Base-by-base conservation (phyloP, 2,888 invertebrate genomes). In the Hylaea fasciaria region DNA sequence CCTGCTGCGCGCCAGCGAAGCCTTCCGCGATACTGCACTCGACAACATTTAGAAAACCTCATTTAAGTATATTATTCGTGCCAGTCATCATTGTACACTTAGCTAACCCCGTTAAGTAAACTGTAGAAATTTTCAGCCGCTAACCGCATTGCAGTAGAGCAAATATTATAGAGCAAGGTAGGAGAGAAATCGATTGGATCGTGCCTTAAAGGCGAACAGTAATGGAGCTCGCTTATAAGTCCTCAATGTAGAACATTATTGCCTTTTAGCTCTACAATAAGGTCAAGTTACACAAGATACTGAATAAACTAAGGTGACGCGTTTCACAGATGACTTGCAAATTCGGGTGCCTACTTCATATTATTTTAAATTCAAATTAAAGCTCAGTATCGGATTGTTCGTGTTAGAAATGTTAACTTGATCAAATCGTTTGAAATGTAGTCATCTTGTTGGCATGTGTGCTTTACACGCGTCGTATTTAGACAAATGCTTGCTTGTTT, bases 11-110 rank as follows among this genome's bases (percentile, higher is more conserved):
- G 70, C 70, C 72, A 63, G 74, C 74, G 74, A 81, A 91, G 89
- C 91, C 89, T 91, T 91, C 88, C 87, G 87, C 83, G 80, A 83
- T 71, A 74, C 75, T 72, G 70, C 65, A 53, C 63, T 69, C 29
- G 59, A 65, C 65, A 70, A 71, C 70, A 69, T 13, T 32, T 32
- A n/a, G 28, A 50, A 41, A 5, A 32, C 16, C 13, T 28, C 29
- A 43, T 41, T 41, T 22, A n/a, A n/a, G n/a, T n/a, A 41, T 9
- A 16, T 28, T 14, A 49, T n/a, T 13, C 7, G 5, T 40, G 14
- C 40, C 14, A 9, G 40, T 14, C 2, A 13, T 14, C 4, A 13
- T 11, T 7, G 37, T n/a, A 22, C 5, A 22, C 22, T 39, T 39
- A 39, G 39, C 12, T n/a, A 10, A 7, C 12, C 39, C n/a, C 13